Evolutionary conservation across 2,888 invertebrate species (phyloP).

Genomic region (Monoplex corrugatus): DNA sequence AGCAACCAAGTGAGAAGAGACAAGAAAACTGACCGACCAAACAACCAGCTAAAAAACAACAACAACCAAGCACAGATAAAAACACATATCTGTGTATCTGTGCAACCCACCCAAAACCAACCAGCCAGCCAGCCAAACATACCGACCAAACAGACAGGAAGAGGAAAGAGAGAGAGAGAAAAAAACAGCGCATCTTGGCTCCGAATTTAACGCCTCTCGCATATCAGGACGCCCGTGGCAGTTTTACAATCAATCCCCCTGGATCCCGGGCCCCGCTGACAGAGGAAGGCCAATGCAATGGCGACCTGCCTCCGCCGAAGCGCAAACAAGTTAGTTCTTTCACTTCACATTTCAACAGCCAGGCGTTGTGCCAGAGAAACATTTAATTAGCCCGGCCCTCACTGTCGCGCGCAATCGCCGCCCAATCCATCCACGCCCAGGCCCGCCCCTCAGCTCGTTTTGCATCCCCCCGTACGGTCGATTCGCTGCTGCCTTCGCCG

Average conservation of each 20-base stretch:
- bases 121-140: no score
- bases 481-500: not conserved
- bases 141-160: no score
- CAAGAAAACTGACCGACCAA: no score
- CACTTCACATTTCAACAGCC: constrained; percentile 5
- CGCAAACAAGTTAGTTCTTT: constrained; percentile 45
- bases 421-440: constrained; percentile 51
- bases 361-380: constrained; percentile 34
- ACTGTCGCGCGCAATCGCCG: constrained; percentile 48
- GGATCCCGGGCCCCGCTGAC: constrained; percentile 23
- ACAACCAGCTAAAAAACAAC: no score
- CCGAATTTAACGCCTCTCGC: constrained; percentile 38
- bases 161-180: not conserved
- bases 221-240: constrained; percentile 32
- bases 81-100: no score
- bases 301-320: constrained; percentile 15
- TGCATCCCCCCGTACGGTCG: not conserved
- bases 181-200: constrained; percentile 43
- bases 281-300: not conserved
- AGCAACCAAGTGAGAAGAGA: no score
- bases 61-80: no score
- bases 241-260: constrained; percentile 39
- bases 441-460: constrained; percentile 18
- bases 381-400: constrained; percentile 49
- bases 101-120: no score